These are phyloP conservation scores for Ceyx margarethae DNA, from an alignment of 2,113 vertebrate genomes.

Conservation along the genomic window DNA sequence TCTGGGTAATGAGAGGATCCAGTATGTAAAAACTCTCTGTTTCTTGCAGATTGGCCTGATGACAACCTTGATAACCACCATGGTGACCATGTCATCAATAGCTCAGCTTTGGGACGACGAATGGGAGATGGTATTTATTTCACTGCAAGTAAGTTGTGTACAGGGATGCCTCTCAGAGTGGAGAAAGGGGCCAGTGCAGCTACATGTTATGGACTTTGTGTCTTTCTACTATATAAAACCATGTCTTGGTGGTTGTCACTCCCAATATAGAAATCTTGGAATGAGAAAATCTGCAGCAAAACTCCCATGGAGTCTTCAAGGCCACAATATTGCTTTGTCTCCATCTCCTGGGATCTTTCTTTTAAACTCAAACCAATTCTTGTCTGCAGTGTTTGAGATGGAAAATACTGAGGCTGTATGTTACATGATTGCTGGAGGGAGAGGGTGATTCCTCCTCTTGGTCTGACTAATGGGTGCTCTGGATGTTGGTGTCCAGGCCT, in stretches of 20 bases:
- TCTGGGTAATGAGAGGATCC: background rate
- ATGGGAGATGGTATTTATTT: constrained; percentile 90
- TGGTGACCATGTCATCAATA: constrained; percentile 88
- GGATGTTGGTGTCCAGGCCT: background rate
- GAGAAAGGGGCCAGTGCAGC: background rate
- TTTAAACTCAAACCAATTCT: background rate
- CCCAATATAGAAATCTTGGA: background rate
- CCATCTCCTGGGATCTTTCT: background rate
- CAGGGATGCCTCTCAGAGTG: background rate
- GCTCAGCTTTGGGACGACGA: constrained; percentile 90
- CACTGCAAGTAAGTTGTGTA: constrained; percentile 81
- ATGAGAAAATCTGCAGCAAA: background rate
- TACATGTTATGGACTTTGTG: background rate
- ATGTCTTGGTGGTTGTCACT: background rate
- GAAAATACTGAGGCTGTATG: background rate
- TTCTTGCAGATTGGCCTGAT: constrained; percentile 84
- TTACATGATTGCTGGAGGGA: background rate
- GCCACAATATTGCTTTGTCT: background rate
- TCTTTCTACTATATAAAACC: background rate
- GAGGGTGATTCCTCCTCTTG: background rate
- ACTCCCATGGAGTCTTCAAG: background rate
- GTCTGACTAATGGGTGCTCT: background rate
- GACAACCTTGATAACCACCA: constrained; percentile 79
- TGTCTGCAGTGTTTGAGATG: background rate
- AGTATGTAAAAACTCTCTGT: background rate